Evolutionary conservation across 1,140 invertebrate species (phyloP).

Genomic region (Conus betulinus): DNA sequence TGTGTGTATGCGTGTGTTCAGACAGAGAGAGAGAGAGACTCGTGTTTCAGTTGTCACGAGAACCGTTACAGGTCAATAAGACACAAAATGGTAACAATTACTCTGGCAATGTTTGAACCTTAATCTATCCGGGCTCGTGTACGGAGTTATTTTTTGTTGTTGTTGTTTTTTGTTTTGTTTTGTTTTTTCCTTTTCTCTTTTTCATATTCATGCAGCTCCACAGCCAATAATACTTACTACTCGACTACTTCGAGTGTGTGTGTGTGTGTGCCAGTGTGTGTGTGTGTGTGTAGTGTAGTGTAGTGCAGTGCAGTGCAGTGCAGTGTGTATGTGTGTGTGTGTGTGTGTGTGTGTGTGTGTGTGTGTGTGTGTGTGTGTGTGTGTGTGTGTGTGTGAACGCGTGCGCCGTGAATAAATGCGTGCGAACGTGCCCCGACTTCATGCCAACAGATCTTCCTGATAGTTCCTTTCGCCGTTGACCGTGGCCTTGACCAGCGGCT

Average conservation of each 20-base stretch:
- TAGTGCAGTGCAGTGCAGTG: neutral
- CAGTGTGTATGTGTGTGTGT: neutral
- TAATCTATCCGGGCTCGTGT: no score
- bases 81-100: no score
- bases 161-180: neutral
- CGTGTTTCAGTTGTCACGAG: neutral
- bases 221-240: neutral
- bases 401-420: no score
- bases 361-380: neutral
- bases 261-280: no score
- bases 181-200: no score
- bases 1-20: neutral
- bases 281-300: no score
- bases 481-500: conserved; percentile 46
- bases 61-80: neutral
- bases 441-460: neutral
- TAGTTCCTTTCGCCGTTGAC: neutral
- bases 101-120: no score
- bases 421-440: neutral
- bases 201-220: no score
- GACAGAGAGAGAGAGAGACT: neutral
- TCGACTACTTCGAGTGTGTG: neutral
- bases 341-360: neutral
- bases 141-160: neutral
- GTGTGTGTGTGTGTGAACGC: neutral